Conservation (phyloP, 2,113 vertebrate genomes). For the Hirundichthys speculiger region DNA sequence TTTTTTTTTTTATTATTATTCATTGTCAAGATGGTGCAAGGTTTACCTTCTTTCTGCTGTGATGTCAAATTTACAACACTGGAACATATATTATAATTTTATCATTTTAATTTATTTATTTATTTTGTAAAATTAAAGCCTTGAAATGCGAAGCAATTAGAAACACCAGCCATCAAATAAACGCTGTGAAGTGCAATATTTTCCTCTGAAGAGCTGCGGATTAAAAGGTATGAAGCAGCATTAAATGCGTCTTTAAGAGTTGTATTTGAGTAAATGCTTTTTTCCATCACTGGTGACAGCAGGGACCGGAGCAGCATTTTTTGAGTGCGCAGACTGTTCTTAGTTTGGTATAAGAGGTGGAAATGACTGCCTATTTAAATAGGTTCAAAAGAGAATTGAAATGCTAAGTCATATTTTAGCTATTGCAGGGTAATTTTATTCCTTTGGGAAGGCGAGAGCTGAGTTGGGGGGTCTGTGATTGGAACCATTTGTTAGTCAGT, state of each 20-base stretch:
- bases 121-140: not conserved
- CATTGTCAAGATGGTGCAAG: too few relatives aligned
- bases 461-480: not conserved
- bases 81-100: too few relatives aligned
- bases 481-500: not conserved
- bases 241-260: not conserved
- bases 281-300: not conserved
- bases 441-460: not conserved
- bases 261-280: not conserved
- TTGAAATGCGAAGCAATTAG: not conserved
- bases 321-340: not conserved
- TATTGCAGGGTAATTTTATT: conserved; percentile 5
- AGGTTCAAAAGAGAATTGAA: not conserved
- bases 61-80: too few relatives aligned
- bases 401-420: not conserved
- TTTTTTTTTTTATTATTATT: too few relatives aligned
- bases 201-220: not conserved
- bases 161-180: not conserved
- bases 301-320: not conserved
- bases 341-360: not conserved
- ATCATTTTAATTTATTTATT: not conserved
- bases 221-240: not conserved
- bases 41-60: too few relatives aligned
- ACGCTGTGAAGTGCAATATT: not conserved
- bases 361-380: conserved; percentile 3